Percentiles rank a stretch among this genome's conserved stretches.
Conservation (phyloP, 1,140 invertebrate genomes). For the Propsilocerus akamusi region DNA sequence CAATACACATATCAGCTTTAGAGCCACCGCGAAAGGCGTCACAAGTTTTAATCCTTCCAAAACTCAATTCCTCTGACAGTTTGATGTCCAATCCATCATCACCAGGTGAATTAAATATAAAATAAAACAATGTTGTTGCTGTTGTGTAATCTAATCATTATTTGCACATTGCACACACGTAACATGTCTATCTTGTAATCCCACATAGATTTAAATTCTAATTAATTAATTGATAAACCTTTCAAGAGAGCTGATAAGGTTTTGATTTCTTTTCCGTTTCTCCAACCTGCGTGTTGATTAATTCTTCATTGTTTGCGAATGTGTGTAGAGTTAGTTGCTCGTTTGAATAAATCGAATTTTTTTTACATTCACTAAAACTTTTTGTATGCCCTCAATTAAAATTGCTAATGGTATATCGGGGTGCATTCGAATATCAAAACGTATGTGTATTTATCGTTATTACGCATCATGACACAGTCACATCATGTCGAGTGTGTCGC, state of each 20-base stretch:
- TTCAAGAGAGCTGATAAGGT: background rate
- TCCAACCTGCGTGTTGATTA: background rate
- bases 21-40: conserved; percentile 11
- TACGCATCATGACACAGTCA: too few species aligned
- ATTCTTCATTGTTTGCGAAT: too few species aligned
- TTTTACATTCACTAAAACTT: too few species aligned
- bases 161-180: background rate
- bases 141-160: background rate
- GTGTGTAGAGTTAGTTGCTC: too few species aligned
- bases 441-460: too few species aligned
- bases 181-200: background rate
- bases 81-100: conserved; percentile 30
- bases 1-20: background rate
- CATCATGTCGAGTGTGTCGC: too few species aligned
- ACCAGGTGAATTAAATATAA: conserved; percentile 22
- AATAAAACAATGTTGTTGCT: background rate
- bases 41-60: conserved; percentile 24
- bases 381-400: too few species aligned
- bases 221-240: background rate
- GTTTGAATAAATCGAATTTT: too few species aligned
- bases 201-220: too few species aligned
- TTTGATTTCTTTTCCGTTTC: background rate
- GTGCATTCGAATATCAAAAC: too few species aligned
- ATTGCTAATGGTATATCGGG: too few species aligned
- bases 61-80: conserved; percentile 30